Evolutionary conservation across 2,797 vertebrate genomes (phyloP), one percentile per base, ranked within the genome.

Genomic region (Melanotaenia parkinsoni): DNA sequence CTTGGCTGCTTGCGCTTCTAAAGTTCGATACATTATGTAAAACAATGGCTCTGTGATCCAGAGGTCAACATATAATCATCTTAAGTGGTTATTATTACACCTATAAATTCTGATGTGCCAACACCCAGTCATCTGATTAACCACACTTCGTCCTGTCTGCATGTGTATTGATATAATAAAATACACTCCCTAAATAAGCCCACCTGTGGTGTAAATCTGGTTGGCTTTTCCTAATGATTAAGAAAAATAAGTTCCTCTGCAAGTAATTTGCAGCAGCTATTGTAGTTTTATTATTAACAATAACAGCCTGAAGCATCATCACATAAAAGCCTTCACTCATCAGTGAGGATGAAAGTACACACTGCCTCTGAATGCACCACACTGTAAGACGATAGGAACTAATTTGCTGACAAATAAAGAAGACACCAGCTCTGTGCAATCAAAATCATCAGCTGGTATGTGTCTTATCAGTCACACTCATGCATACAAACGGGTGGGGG

Each of bases 371-470:
- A 63, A 69, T 16, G 51, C 35, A 24, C 11, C 56, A n/a, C 18
- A 50, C 53, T 58, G 67, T 40, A 47, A 63, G 3, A 57, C 35
- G 74, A 76, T 33, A 64, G 37, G 54, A 53, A 58, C 72, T 73
- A 74, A 80, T 58, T 67, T 70, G 77, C 61, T 60, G 87, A 89
- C 82, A 88, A 77, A 64, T 58, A 45, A 64, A 68, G 56, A 28
- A 64, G 64, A 81, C 75, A 74, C 62, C 4, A 33, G 28, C 76
- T 65, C 67, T 20, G 50, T 35, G 57, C 64, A 8, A n/a, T 70
- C 60, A 40, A 67, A 7, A 81, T 56, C 73, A 54, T 64, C 60
- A 38, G 37, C 67, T 70, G 64, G 58, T 66, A 53, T 35, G 37
- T 45, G 57, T 33, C 56, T 82, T 72, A 82, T 76, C 79, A 76